These are phyloP conservation scores for Actias luna DNA, from an alignment of 2,888 invertebrate genomes.

Conservation along the genomic window DNA sequence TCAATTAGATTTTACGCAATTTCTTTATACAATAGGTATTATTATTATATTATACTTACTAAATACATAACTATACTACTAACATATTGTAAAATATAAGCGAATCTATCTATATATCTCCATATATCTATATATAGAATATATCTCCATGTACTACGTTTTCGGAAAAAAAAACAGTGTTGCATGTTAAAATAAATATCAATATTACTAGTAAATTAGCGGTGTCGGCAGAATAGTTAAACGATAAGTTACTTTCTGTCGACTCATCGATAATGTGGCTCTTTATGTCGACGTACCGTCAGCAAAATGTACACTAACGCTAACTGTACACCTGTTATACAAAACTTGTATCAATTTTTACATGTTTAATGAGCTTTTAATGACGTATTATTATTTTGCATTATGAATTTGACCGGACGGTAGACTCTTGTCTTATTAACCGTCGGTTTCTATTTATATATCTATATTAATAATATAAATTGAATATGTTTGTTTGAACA, in stretches of 20 bases:
- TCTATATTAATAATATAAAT: background rate
- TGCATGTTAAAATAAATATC: constrained; percentile 15
- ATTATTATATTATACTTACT: too few species aligned
- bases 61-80: too few species aligned
- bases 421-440: too few species aligned
- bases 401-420: background rate
- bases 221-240: constrained; percentile 21
- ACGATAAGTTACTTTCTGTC: constrained; percentile 27
- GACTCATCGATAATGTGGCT: constrained; percentile 23
- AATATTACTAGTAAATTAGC: constrained; percentile 25
- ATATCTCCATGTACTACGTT: background rate
- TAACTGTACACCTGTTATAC: background rate
- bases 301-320: constrained; percentile 1
- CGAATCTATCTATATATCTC: background rate
- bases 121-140: background rate
- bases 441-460: background rate
- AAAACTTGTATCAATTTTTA: background rate
- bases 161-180: background rate
- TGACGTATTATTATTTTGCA: background rate
- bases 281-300: constrained; percentile 9
- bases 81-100: background rate
- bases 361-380: background rate
- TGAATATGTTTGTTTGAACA: too few species aligned
- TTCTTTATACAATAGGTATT: too few species aligned
- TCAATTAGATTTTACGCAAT: too few species aligned